A percentile compares a stretch with the other conserved stretches of the same genome.
Conservation (phyloP, 1,140 invertebrate species). For the Muscidifurax raptorellus region DNA sequence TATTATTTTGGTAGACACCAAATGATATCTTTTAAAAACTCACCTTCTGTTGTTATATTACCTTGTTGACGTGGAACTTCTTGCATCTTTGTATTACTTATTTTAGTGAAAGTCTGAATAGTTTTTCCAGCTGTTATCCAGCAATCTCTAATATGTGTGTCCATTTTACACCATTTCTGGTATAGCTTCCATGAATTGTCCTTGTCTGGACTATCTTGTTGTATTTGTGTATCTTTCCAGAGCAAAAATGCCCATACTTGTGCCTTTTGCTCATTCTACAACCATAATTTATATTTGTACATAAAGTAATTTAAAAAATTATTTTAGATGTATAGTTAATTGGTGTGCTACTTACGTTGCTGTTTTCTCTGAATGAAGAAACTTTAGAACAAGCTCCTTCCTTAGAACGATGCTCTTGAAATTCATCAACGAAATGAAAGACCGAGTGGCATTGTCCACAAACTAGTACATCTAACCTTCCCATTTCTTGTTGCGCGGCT, state of each 20-base stretch:
- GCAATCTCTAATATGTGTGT: constrained; percentile 80
- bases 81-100: constrained; percentile 75
- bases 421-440: constrained; percentile 87
- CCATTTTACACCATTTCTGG: constrained; percentile 88
- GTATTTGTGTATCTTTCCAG: constrained; percentile 84
- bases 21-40: not conserved
- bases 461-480: constrained; percentile 84
- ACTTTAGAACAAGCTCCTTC: constrained; percentile 70
- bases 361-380: constrained; percentile 71
- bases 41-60: constrained; percentile 61
- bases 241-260: constrained; percentile 89
- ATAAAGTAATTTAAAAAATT: constrained; percentile 13
- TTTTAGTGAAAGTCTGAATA: constrained; percentile 82
- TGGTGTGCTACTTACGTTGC: constrained; percentile 64
- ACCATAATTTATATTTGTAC: constrained; percentile 50
- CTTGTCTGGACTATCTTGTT: constrained; percentile 75
- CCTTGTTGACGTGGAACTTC: constrained; percentile 63
- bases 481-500: constrained; percentile 86
- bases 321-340: not conserved
- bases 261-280: constrained; percentile 84
- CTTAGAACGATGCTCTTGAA: constrained; percentile 79
- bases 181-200: constrained; percentile 86
- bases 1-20: not conserved
- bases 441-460: constrained; percentile 87
- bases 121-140: constrained; percentile 87